A percentile compares a stretch with the other conserved stretches of the same genome.
Evolutionary conservation across 2,888 invertebrate genomes (phyloP).

Genomic region (Aspidiotus rigidus): DNA sequence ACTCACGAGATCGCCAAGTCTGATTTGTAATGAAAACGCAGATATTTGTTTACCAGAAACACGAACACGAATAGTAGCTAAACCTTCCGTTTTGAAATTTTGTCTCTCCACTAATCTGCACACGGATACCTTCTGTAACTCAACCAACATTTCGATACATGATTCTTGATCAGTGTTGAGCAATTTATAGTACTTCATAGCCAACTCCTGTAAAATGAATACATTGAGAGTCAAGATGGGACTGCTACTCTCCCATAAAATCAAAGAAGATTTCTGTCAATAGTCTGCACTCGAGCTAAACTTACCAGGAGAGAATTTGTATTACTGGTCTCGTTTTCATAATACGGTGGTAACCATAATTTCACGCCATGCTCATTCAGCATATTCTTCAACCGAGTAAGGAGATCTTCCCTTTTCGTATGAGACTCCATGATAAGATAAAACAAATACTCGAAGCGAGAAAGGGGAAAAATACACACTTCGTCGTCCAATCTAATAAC

Average conservation of each 20-base stretch:
- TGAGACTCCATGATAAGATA: constrained; percentile 6
- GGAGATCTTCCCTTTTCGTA: constrained; percentile 50
- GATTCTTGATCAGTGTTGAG: constrained; percentile 49
- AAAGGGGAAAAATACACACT: no score
- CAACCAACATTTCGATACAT: constrained; percentile 51
- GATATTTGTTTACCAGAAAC: constrained; percentile 9
- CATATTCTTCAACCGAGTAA: constrained; percentile 57
- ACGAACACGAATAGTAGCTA: constrained; percentile 53
- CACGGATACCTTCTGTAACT: constrained; percentile 59
- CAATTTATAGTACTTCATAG: constrained; percentile 46
- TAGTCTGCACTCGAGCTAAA: background rate
- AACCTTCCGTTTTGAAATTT: constrained; percentile 59
- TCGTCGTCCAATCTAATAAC: no score
- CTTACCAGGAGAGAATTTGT: constrained; percentile 34
- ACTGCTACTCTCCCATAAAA: background rate
- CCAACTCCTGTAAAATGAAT: constrained; percentile 9
- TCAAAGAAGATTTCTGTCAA: no score
- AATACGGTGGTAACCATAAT: constrained; percentile 67
- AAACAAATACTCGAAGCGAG: no score
- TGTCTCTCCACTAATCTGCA: constrained; percentile 61
- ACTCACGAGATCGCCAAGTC: background rate
- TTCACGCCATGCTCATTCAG: constrained; percentile 60
- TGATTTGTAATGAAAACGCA: constrained; percentile 17
- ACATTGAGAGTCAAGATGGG: background rate
- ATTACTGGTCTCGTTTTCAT: constrained; percentile 44